phyloP scores from a whole-genome alignment of 2,797 vertebrate genomes.

The Ibycter americanus region DNA sequence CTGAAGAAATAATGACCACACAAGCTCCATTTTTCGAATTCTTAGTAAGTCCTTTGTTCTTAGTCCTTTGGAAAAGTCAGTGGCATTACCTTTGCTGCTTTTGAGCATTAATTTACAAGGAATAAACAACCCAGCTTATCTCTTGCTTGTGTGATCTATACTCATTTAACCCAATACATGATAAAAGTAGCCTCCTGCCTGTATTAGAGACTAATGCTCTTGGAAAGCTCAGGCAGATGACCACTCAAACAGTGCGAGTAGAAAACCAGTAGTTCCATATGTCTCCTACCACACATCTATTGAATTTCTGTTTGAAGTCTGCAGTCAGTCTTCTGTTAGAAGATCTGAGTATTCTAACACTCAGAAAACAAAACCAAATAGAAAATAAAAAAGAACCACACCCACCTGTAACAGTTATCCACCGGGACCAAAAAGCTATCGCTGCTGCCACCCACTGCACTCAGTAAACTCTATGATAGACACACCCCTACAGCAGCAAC shows the following conservation, averaged over 20 bases:
- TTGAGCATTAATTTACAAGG: background rate
- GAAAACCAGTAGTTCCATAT: background rate
- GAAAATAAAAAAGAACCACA: background rate
- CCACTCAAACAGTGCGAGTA: too few relatives aligned
- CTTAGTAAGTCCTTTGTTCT: too few relatives aligned
- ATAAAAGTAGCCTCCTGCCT: background rate
- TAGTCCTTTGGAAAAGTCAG: background rate
- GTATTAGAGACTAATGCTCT: background rate
- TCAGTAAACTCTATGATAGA: background rate
- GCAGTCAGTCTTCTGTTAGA: background rate
- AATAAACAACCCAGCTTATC: background rate
- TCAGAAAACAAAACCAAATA: background rate
- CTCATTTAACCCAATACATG: too few relatives aligned
- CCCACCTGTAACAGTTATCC: too few relatives aligned
- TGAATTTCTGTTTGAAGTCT: background rate
- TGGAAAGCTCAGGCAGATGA: background rate
- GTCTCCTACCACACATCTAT: background rate
- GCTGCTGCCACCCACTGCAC: too few relatives aligned
- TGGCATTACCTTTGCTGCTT: background rate
- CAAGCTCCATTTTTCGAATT: background rate
- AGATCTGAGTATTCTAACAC: background rate
- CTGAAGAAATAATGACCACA: background rate
- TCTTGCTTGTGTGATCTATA: background rate
- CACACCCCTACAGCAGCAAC: background rate
- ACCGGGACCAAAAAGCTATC: background rate